These are phyloP conservation scores for Melanargia galathea DNA, from an alignment of 2,888 invertebrate species.

Conservation along the genomic window DNA sequence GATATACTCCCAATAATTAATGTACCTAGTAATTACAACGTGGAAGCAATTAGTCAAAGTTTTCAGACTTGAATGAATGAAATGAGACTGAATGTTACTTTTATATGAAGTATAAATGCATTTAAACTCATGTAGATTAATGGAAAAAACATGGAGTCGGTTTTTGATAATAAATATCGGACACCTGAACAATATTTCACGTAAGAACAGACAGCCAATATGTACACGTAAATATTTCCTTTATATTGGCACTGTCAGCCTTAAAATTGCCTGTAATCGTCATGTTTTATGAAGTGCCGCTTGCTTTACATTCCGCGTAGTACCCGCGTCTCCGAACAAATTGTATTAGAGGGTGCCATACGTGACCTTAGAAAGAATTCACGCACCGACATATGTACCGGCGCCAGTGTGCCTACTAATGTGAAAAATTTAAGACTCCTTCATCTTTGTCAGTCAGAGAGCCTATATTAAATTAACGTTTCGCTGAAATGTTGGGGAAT, in stretches of 20 bases:
- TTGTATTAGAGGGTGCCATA: conserved; percentile 76
- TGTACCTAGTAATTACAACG: too few species aligned
- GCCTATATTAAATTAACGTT: conserved; percentile 29
- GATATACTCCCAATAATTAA: too few species aligned
- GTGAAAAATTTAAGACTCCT: conserved; percentile 59
- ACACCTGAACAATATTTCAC: background rate
- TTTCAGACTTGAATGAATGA: background rate
- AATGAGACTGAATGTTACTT: background rate
- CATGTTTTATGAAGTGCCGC: conserved; percentile 66
- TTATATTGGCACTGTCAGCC: conserved; percentile 32
- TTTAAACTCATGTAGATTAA: background rate
- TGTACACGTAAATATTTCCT: conserved; percentile 36
- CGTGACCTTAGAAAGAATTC: conserved; percentile 68
- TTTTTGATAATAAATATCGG: background rate
- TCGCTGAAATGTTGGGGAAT: conserved; percentile 28
- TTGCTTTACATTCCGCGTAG: conserved; percentile 68
- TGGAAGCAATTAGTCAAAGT: background rate
- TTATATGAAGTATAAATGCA: too few species aligned
- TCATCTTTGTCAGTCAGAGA: conserved; percentile 43
- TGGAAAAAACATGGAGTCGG: background rate
- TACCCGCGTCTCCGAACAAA: conserved; percentile 70
- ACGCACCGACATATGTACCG: conserved; percentile 58
- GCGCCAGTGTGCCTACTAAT: conserved; percentile 59
- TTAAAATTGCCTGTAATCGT: conserved; percentile 57
- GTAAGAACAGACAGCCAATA: background rate